Conservation (phyloP, 1,140 invertebrate genomes). For the Theocolax elegans region DNA sequence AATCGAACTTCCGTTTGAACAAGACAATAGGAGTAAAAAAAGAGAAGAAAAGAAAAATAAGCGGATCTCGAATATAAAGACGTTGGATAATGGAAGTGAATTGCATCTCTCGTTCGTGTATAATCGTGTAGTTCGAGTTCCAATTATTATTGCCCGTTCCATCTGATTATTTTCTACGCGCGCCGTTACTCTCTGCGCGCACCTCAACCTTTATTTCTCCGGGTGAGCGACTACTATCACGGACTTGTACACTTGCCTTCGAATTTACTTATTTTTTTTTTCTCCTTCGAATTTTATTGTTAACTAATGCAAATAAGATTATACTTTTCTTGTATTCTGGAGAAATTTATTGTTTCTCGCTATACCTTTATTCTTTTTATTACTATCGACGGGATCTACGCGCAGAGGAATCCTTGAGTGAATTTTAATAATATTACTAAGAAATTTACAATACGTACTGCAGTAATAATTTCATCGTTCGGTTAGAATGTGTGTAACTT, state of each 20-base stretch:
- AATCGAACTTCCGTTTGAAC: no score
- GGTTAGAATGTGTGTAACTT: no score
- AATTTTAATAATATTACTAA: no score
- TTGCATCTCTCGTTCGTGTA: conserved; percentile 4
- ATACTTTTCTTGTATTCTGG: no score
- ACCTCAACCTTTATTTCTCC: conserved; percentile 14
- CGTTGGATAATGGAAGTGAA: conserved; percentile 18
- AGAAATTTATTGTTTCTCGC: no score
- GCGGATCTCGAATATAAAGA: conserved; percentile 9
- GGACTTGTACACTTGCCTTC: not conserved
- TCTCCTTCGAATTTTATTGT: no score
- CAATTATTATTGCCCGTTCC: conserved; percentile 34
- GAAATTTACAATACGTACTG: no score
- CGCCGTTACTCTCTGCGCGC: conserved; percentile 10
- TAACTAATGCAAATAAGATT: no score
- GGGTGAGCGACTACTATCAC: not conserved
- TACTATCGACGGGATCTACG: no score
- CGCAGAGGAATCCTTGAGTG: no score
- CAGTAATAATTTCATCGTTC: no score
- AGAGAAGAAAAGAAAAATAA: not conserved
- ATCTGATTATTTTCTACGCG: conserved; percentile 23
- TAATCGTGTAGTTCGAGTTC: conserved; percentile 24
- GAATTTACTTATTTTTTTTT: not conserved
- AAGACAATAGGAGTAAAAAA: not conserved
- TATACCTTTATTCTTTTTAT: no score